Evolutionary conservation across 30 jellyfish, hydroid and myxozoan species (phyloP).

Genomic region (Nemopilema nomurai): DNA sequence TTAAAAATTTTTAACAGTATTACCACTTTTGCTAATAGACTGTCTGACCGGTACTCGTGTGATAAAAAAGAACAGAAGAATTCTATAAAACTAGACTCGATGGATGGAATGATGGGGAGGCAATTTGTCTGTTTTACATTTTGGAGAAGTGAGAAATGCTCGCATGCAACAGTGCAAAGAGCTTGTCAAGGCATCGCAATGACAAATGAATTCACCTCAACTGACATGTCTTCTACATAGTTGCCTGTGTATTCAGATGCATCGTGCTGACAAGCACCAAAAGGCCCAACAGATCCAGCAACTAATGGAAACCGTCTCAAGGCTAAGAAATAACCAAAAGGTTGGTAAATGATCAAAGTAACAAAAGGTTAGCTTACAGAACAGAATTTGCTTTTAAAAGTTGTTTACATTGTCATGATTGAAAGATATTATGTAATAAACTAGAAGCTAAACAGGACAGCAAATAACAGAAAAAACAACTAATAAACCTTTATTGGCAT

Average conservation of each 20-base stretch:
- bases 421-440: too few species aligned
- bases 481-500: neutral
- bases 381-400: neutral
- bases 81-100: too few species aligned
- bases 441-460: too few species aligned
- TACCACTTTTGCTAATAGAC: too few species aligned
- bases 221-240: conserved; percentile 64
- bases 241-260: conserved; percentile 83
- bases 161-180: neutral
- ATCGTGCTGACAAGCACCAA: conserved; percentile 83
- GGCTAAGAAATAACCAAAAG: conserved; percentile 11
- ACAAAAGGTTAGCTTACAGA: neutral
- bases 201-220: conserved; percentile 60
- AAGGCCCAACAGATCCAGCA: conserved; percentile 94
- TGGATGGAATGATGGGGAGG: neutral
- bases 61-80: too few species aligned
- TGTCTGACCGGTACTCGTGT: too few species aligned
- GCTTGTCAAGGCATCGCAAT: neutral
- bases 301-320: conserved; percentile 58
- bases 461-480: neutral
- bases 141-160: neutral
- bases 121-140: neutral
- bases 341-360: neutral
- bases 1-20: too few species aligned
- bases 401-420: neutral